Evolutionary conservation across 2,888 invertebrate species (phyloP).

Genomic region (Hemicrepidius hirtus): DNA sequence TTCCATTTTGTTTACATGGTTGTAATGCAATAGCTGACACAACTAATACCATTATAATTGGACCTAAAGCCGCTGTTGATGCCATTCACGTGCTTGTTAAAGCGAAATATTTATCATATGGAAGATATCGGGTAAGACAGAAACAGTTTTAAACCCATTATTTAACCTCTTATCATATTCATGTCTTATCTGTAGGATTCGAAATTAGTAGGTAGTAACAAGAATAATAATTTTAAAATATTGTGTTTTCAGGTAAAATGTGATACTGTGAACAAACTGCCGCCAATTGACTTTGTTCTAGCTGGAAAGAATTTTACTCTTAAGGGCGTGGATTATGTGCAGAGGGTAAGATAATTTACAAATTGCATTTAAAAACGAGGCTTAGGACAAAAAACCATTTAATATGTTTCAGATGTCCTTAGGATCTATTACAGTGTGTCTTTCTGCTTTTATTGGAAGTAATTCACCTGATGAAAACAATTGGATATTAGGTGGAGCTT

Average conservation of each 20-base stretch:
- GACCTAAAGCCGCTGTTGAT: constrained; percentile 68
- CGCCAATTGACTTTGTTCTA: constrained; percentile 76
- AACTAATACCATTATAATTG: constrained; percentile 70
- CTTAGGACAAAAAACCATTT: not conserved
- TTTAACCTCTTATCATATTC: too few relatives aligned
- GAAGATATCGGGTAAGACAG: constrained; percentile 63
- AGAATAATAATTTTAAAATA: too few relatives aligned
- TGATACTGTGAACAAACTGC: constrained; percentile 75
- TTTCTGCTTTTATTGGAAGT: constrained; percentile 70
- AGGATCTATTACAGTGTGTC: constrained; percentile 67
- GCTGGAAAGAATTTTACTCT: constrained; percentile 77
- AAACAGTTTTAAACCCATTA: too few relatives aligned
- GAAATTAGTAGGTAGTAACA: too few relatives aligned
- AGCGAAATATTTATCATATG: constrained; percentile 64
- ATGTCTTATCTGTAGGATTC: too few relatives aligned
- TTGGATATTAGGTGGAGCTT: constrained; percentile 73
- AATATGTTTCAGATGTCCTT: constrained; percentile 69
- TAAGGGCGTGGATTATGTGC: constrained; percentile 78
- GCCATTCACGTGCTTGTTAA: constrained; percentile 69
- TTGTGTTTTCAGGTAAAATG: constrained; percentile 75
- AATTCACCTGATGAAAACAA: constrained; percentile 55
- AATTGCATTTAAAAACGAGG: not conserved
- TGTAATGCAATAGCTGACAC: constrained; percentile 71
- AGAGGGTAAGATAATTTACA: constrained; percentile 70
- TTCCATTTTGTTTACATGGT: constrained; percentile 65